phyloP scores from a whole-genome alignment of 1,140 invertebrate genomes.

The Wiebesia pumilae region DNA sequence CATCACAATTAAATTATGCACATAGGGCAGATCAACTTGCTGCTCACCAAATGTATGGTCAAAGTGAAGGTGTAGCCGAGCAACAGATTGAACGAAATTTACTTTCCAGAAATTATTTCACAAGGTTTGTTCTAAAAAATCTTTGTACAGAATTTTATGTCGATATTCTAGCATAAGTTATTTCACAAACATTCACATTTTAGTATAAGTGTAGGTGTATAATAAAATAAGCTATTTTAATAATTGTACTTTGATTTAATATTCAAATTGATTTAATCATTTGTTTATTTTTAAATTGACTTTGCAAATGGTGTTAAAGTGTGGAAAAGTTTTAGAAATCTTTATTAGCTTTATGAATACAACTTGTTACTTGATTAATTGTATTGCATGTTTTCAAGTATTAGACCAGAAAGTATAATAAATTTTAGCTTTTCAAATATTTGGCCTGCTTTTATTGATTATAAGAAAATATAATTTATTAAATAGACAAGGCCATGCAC shows the following conservation, averaged over 20 bases:
- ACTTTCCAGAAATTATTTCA: conserved; percentile 71
- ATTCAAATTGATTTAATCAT: no score
- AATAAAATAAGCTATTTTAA: no score
- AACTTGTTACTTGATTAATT: not conserved
- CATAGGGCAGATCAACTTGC: conserved; percentile 70
- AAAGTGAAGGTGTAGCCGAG: conserved; percentile 65
- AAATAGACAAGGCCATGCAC: conserved; percentile 64
- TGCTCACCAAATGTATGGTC: conserved; percentile 70
- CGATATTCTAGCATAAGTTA: no score
- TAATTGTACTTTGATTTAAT: no score
- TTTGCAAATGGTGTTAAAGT: no score
- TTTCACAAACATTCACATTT: no score
- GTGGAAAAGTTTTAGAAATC: no score
- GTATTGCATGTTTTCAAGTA: not conserved
- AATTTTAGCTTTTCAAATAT: not conserved
- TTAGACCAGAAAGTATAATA: not conserved
- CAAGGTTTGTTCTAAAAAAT: conserved; percentile 62
- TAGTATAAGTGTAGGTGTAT: no score
- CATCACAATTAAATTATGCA: conserved; percentile 7
- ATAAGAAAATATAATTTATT: conserved; percentile 11
- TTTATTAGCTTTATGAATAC: not conserved
- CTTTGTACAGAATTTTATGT: not conserved
- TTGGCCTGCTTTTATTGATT: not conserved
- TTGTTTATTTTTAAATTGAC: no score
- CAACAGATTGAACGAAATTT: conserved; percentile 70